Base-by-base conservation (phyloP, 1,140 invertebrate species). In the Sinella curviseta region DNA sequence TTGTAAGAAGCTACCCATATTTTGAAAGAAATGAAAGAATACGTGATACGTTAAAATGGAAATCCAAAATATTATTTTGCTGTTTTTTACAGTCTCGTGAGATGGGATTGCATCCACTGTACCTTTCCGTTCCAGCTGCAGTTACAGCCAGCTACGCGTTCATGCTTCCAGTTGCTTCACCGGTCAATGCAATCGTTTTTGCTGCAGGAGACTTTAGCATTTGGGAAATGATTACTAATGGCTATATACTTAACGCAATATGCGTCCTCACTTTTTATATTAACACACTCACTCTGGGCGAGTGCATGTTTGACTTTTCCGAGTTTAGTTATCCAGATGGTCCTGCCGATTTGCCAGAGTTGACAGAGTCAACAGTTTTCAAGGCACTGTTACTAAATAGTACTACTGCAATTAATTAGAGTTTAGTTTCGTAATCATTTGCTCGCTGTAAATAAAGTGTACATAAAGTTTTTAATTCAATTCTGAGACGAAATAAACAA, bases 141-240 rank as follows among this genome's bases (percentile, higher is more conserved):
- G n/a, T 67, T 8, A 67, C 60, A 12, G n/a, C n/a, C 4, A 8
- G 4, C 4, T 67, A 67, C 24, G 60, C 60, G 4, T 67, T 67
- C 39, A 48, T 48, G 39, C 39, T 48, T 67, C 60, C 28, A 0
- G 89, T 91, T 17, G 89, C 89, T 16, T 91, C 91, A 0, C 89
- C 90, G 12, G 90, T 91, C 0, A 92, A 92, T 85, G 90, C 91
- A 4, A 90, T 92, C 79, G 89, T 30, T n/a, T 67, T 67, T 67
- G 60, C 60, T 12, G 60, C 60, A 8, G 60, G 60, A 67, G 28
- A 67, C 28, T 67, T 67, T 67, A 24, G n/a, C 24, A 67, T 30
- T n/a, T 24, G n/a, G 60, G 60, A 67, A 67, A 67, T 67, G 60
- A 30, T 67, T n/a, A 67, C n/a, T 12, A 67, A n/a, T n/a, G 60